Evolutionary conservation across 2,113 vertebrate genomes (phyloP).

Genomic region (Hystrix brachyura): DNA sequence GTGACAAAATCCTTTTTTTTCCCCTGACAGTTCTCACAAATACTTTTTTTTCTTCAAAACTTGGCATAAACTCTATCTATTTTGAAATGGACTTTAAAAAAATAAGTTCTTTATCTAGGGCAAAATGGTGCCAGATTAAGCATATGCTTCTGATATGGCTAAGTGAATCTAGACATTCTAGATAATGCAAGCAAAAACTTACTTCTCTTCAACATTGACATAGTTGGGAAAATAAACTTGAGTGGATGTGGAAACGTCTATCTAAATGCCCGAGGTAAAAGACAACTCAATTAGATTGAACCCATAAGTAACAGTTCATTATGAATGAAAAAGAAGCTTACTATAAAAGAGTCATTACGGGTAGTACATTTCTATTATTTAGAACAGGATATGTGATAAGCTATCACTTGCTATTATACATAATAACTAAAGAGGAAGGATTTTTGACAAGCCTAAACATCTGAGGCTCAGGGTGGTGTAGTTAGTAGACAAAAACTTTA

Average conservation of each 20-base stretch:
- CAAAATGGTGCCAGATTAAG: not conserved
- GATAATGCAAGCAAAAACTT: not conserved
- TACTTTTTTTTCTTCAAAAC: not conserved
- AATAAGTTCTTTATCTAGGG: not conserved
- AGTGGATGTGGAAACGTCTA: not conserved
- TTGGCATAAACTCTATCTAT: not conserved
- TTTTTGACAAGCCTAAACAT: not conserved
- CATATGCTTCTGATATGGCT: not conserved
- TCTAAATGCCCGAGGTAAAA: not conserved
- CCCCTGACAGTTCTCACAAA: not conserved
- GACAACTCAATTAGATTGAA: not conserved
- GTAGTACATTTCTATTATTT: not conserved
- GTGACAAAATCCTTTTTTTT: not conserved
- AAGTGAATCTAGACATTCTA: not conserved
- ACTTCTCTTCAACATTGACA: not conserved
- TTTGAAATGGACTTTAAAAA: not conserved
- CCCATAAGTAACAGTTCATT: not conserved
- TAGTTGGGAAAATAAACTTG: not conserved
- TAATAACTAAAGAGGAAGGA: not conserved
- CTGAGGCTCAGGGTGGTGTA: not conserved
- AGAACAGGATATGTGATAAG: not conserved
- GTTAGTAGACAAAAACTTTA: not conserved
- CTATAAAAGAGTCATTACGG: not conserved
- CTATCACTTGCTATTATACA: conserved; percentile 13
- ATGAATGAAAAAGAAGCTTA: not conserved